Base-by-base conservation (phyloP, 2,888 invertebrate species). In the Pammene aurita region DNA sequence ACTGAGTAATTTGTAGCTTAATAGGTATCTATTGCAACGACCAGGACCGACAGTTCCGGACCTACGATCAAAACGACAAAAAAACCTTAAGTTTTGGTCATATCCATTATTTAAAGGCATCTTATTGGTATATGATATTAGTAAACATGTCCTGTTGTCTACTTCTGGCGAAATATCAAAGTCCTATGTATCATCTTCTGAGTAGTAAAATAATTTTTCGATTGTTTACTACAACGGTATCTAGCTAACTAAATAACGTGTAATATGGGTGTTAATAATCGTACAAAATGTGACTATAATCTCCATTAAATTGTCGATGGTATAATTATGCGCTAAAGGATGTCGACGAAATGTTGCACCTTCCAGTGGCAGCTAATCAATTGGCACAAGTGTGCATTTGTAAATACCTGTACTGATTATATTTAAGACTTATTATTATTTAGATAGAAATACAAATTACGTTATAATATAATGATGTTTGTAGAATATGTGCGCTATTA, bases 201-300 rank as follows among this genome's bases (percentile, higher is more conserved):
- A 64, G 54, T 69, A 69, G 65, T 46, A 11, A 69, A 60, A 60
- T 58, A 64, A 75, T 72, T 77, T 80, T 80, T 80, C 72, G 80
- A 80, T 79, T 77, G 74, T 80, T 80, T 80, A 80, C 75, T 78
- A 78, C 75, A 73, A 75, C 52, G 68, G 50, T 68, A 63, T 68
- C 18, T 68, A 68, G 57, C 57, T 76, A 75, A 74, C 74, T 74
- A 71, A 73, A 73, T 71, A 64, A 73, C 56, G 66, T 73, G 71
- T 71, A 73, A 70, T 74, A 80, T 75, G 79, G 67, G 78, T 75
- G 77, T 81, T 84, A 88, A 84, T 86, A 80, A 87, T 84, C 86
- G 92, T 92, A 91, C 90, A 90, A 92, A 91, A 84, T 80, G 84
- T 87, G 90, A 90, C 90, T 90, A 90, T 90, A 92, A 88, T 82